Percentiles rank a stretch among this genome's conserved stretches.
phyloP scores from a whole-genome alignment of 2,797 vertebrate genomes.

The Hippoglossus hippoglossus region DNA sequence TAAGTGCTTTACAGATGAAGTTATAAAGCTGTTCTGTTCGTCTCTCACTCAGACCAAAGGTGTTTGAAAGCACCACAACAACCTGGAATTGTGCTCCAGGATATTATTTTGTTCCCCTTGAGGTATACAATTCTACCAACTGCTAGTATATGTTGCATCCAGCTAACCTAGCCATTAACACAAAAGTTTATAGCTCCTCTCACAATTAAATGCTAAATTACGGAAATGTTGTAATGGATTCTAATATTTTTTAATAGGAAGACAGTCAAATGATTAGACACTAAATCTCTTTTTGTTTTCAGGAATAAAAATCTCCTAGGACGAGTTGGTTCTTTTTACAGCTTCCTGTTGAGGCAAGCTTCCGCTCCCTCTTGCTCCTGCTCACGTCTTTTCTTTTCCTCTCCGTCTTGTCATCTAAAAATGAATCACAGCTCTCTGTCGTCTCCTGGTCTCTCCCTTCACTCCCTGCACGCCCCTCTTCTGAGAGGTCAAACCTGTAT shows the following conservation, averaged over 20 bases:
- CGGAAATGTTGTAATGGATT: not conserved
- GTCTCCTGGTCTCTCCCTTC: too few species aligned
- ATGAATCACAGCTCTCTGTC: too few species aligned
- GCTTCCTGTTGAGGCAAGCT: slow-evolving; percentile 39
- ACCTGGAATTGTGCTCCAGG: too few species aligned
- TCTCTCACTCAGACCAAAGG: too few species aligned
- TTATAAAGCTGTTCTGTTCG: too few species aligned
- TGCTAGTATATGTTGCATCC: too few species aligned
- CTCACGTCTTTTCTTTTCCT: not conserved
- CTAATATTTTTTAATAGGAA: not conserved
- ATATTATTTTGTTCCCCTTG: too few species aligned
- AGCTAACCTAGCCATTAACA: not conserved
- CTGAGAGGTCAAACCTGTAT: too few species aligned
- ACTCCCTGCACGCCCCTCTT: too few species aligned
- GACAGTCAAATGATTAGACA: not conserved
- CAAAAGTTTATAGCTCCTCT: slow-evolving; percentile 6
- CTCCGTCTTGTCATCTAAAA: slow-evolving; percentile 56
- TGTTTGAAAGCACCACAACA: too few species aligned
- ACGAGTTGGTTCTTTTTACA: slow-evolving; percentile 42
- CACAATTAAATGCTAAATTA: slow-evolving; percentile 22
- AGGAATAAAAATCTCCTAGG: slow-evolving; percentile 36
- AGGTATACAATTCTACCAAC: too few species aligned
- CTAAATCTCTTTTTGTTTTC: not conserved
- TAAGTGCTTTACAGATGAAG: too few species aligned
- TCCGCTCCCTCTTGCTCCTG: not conserved